Base-by-base conservation (phyloP, 2,113 vertebrate genomes). In the Oryzias celebensis region DNA sequence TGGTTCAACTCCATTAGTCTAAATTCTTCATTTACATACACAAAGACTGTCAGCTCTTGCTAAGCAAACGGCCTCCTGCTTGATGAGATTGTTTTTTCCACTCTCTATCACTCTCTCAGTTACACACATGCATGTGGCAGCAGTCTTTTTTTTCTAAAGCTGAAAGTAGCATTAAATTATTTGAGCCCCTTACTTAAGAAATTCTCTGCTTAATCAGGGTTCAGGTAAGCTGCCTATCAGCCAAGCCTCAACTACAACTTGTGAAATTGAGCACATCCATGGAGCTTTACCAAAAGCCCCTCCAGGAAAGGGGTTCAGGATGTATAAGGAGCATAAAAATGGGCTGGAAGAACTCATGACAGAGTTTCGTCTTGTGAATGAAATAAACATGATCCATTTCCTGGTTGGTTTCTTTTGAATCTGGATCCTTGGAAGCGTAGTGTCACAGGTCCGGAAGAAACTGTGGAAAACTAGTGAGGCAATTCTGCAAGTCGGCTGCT, bases 1-100 rank as follows among this genome's bases (percentile, higher is more conserved):
- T 97, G 97, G 96, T 98, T 99, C 96, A 98, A 96, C 96, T 98
- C 96, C 97, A 98, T 98, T 99, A 99, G 96, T 97, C 97, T 98
- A 99, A 98, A 99, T 99, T 99, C 96, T 98, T 98, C 96, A 99
- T 99, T 98, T 99, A 97, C 96, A 98, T 98, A 98, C 93, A 98
- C 96, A 98, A 97, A 97, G 95, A 94, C 93, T 95, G 94, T 95
- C 95, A 93, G 92, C 91, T 92, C 92, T 92, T 92, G 93, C 93
- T 92, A 91, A 95, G 93, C 93, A 94, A 93, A 93, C 92, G 92
- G 91, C 89, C 90, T 92, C 80, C 85, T 68, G 88, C 90, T 54
- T 84, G 91, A 93, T 90, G 89, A 91, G 90, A 91, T 93, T 91
- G 90, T 92, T 90, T 93, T 90, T 91, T 89, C 81, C 82, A 82